phyloP scores from a whole-genome alignment of 2,888 invertebrate species.

The Malachius bipustulatus region DNA sequence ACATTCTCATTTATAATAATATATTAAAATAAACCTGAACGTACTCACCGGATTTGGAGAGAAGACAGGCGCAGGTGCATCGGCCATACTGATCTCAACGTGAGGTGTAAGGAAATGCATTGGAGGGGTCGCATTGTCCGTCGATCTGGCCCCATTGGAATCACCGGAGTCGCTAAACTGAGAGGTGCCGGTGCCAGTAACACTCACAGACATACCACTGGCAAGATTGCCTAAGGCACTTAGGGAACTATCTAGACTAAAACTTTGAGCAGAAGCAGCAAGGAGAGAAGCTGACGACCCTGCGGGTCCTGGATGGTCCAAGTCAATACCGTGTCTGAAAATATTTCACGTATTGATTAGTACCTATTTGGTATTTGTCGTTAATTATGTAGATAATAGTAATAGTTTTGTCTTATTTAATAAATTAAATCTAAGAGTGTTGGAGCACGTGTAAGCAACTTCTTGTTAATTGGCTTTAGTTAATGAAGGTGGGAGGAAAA shows the following conservation, averaged over 20 bases:
- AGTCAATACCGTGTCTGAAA: conserved; percentile 74
- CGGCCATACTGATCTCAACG: conserved; percentile 82
- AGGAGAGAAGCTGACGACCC: conserved; percentile 65
- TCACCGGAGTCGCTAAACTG: conserved; percentile 76
- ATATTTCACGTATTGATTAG: no score
- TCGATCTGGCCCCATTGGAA: conserved; percentile 64
- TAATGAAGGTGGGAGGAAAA: no score
- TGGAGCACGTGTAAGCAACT: no score
- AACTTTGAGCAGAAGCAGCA: conserved; percentile 48
- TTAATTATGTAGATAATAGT: no score
- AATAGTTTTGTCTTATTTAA: no score
- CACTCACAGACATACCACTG: conserved; percentile 43
- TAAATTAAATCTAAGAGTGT: no score
- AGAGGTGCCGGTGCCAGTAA: conserved; percentile 52
- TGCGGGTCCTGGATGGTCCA: conserved; percentile 78
- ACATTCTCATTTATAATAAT: conserved; percentile 2
- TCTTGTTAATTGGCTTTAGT: no score
- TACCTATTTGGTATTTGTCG: no score
- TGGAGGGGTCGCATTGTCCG: conserved; percentile 79
- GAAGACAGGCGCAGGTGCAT: conserved; percentile 57
- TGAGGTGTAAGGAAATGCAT: conserved; percentile 88
- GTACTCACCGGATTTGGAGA: conserved; percentile 42
- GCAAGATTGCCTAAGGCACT: conserved; percentile 47
- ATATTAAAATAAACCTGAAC: no score
- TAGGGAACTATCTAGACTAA: conserved; percentile 37